These are phyloP conservation scores for Crenuchus spilurus DNA, from an alignment of 2,797 vertebrate genomes.

Conservation along the genomic window DNA sequence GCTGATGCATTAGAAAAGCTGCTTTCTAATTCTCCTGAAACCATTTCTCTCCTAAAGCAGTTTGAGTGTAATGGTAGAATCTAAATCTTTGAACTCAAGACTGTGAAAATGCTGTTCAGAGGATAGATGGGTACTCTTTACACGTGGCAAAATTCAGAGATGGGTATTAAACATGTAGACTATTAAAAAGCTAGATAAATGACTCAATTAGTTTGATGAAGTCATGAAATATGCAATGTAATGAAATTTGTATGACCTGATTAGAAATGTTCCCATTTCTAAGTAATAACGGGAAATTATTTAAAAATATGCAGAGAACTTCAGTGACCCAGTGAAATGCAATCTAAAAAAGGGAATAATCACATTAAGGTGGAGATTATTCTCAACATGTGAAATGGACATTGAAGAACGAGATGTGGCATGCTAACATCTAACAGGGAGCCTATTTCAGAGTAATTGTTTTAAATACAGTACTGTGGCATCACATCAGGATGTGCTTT, in stretches of 20 bases:
- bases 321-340: constrained; percentile 45
- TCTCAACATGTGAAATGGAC: constrained; percentile 40
- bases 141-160: constrained; percentile 32
- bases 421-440: constrained; percentile 37
- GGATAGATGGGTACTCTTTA: constrained; percentile 28
- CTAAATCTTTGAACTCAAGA: constrained; percentile 12
- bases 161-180: constrained; percentile 41
- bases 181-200: constrained; percentile 48
- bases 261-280: constrained; percentile 54
- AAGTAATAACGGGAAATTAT: constrained; percentile 50
- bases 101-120: constrained; percentile 28
- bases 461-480: constrained; percentile 36
- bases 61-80: constrained; percentile 22
- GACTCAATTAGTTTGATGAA: constrained; percentile 60
- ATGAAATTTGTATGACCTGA: constrained; percentile 58
- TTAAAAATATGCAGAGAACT: constrained; percentile 53
- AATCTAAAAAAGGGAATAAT: constrained; percentile 53
- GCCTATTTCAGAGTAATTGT: constrained; percentile 40
- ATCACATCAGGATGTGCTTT: constrained; percentile 32
- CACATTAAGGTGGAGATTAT: constrained; percentile 49
- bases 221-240: constrained; percentile 56
- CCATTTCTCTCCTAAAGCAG: neutral
- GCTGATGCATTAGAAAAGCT: neutral
- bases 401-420: constrained; percentile 41
- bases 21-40: neutral